Base-by-base conservation (phyloP, 2,888 invertebrate genomes). In the Falcaria lacertinaria region DNA sequence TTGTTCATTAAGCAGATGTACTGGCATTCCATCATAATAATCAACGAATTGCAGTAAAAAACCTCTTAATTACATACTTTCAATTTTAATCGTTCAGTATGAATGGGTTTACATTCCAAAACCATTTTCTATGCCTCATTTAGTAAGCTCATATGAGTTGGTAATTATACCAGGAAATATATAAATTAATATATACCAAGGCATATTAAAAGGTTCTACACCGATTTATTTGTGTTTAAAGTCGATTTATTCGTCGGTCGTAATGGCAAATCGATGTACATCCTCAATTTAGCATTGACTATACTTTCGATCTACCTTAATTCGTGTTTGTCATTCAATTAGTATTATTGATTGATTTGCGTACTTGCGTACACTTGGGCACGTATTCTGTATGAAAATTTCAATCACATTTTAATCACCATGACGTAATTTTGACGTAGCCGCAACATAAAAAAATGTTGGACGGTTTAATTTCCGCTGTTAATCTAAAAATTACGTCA, bases 271-370 rank as follows among this genome's bases (percentile, higher is more conserved):
- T 39, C 48, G 47, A 34, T 55, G 62, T 60, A 36, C 47, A 47
- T 54, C 41, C 57, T 55, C 46, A 48, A 39, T 41, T 41, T 46
- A 45, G 34, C 34, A 33, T 44, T 35, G 42, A 15, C 33, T n/a
- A n/a, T 15, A 39, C 45, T 43, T 44, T 48, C 38, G 48, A 51
- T 43, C 13, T 48, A 43, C 32, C 37, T 49, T 45, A 51, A 37
- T 41, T 45, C 40, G 39, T 66, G 53, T 69, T 68, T 66, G 61
- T 54, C 45, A 33, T 62, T 52, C 57, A 65, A 69, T 69, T 65
- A 65, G 50, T 45, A 44, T 32, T 40, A 32, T 36, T 14, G 22
- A 22, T 22, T 22, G 22, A 1, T 6, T 6, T 6, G 6, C 7
- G 22, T 6, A 22, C 6, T 22, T 5, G 22, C 19, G 5, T 4